Evolutionary conservation across 2,888 invertebrate species (phyloP), one percentile per base, ranked within the genome.

Genomic region (Drosophila borborema): DNA sequence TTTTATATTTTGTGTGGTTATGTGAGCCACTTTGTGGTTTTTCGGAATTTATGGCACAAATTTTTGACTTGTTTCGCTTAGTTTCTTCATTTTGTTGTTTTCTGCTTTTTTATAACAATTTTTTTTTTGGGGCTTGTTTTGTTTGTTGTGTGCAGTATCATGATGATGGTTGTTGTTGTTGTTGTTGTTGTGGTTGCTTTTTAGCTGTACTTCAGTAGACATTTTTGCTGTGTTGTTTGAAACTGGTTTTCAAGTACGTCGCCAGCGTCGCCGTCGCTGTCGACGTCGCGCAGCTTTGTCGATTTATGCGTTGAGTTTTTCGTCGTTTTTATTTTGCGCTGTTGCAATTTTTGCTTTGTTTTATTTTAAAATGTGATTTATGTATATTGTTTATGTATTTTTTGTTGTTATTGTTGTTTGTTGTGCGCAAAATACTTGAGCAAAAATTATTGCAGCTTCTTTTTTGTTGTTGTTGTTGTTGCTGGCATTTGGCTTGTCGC

Each of bases 171-270:
- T 78, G 62, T 49, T 80, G 60, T 49, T 79, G 53, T 55, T 80
- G 56, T 54, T 78, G 60, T 58, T 79, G 56, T 49, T 68, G 53
- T 51, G 82, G 85, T 49, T 66, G 58, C 56, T 80, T 89, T 80
- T 89, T 78, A 84, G 89, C 89, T 89, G 84, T 85, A 89, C 89
- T 86, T 81, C 70, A 73, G 83, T 67, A 81, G 84, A 83, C 72
- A 81, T 77, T 74, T 80, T 68, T 55, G 60, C 64, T 49, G 64
- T 64, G 63, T 71, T 72, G 71, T 64, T 60, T 65, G 55, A 78
- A 86, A 86, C 86, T 80, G 89, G 86, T 86, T 86, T 87, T 86
- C 86, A 86, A 86, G 86, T 86, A 86, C 86, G 89, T 88, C 79
- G 82, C 34, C 23, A n/a, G 23, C 55, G 74, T 40, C 40, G 31